phyloP scores from a whole-genome alignment of 2,797 vertebrate species.

The Synanceia verrucosa region DNA sequence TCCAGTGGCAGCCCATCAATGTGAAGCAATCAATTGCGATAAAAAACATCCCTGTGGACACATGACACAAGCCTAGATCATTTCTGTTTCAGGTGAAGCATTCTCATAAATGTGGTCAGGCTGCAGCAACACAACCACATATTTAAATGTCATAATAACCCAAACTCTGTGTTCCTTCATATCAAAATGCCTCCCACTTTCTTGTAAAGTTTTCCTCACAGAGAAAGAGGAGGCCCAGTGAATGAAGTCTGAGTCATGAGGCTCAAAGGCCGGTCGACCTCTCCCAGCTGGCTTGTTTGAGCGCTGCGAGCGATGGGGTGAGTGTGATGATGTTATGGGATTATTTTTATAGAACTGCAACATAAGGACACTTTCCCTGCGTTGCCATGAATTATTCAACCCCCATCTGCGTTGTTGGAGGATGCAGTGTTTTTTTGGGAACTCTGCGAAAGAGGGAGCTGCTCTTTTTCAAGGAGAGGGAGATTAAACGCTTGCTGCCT shows the following conservation, averaged over 20 bases:
- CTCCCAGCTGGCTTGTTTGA: slow-evolving; percentile 73
- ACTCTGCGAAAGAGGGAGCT: slow-evolving; percentile 37
- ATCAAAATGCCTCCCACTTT: slow-evolving; percentile 26
- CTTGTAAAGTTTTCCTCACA: slow-evolving; percentile 33
- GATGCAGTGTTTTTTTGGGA: slow-evolving; percentile 56
- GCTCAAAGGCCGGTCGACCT: slow-evolving; percentile 60
- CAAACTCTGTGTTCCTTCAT: slow-evolving; percentile 5
- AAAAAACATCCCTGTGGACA: too few relatives aligned
- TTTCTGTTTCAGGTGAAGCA: neutral
- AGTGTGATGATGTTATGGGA: slow-evolving; percentile 78
- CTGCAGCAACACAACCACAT: slow-evolving; percentile 1
- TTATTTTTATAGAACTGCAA: slow-evolving; percentile 76
- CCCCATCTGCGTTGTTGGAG: slow-evolving; percentile 65
- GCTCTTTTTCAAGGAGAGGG: slow-evolving; percentile 42
- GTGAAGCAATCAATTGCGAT: too few relatives aligned
- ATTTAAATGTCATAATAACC: slow-evolving; percentile 15
- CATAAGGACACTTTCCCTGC: slow-evolving; percentile 72
- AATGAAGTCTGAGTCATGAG: slow-evolving; percentile 68
- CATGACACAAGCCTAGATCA: neutral
- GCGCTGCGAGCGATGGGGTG: slow-evolving; percentile 54
- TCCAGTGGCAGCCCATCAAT: too few relatives aligned
- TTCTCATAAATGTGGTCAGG: slow-evolving; percentile 4
- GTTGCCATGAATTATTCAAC: slow-evolving; percentile 78
- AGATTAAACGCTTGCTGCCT: slow-evolving; percentile 65
- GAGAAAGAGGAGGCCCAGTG: slow-evolving; percentile 33